Evolutionary conservation across 2,113 vertebrate genomes (phyloP), one percentile per base, ranked within the genome.

Genomic region (Turnix velox): DNA sequence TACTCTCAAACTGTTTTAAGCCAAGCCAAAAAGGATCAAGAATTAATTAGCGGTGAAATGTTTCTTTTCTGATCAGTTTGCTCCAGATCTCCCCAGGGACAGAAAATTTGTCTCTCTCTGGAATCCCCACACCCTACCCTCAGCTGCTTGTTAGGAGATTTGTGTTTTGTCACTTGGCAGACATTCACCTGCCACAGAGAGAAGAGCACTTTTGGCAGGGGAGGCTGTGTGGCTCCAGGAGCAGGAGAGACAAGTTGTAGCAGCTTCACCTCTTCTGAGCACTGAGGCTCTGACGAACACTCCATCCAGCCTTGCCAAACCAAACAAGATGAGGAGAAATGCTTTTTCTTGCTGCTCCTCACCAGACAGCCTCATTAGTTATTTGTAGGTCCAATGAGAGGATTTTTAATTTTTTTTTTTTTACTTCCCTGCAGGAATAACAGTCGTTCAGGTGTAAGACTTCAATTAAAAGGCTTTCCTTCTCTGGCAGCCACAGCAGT

Each of bases 11-110:
- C 78, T 86, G 96, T 98, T 98, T 98, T 93, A 98, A 98, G 97
- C 97, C 81, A 94, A 98, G 97, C 98, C 98, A 98, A 96, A 98
- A 96, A 94, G 97, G 96, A 98, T 97, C 97, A 97, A 95, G 97
- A 97, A 96, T 98, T 98, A 98, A 98, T 98, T 98, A 98, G 96
- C 92, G 93, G 92, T 43, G 43, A 95, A 97, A 96, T 97, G 96
- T 94, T 95, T 96, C 91, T 97, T 96, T 71, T 92, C 91, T 40
- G 96, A 97, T 98, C 45, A 0, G 88, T 95, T 97, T 93, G 95
- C 93, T 97, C 95, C 95, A 94, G 92, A 96, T 96, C 96, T 96
- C 97, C 97, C 18, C 89, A 77, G 96, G 97, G 97, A 95, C 95
- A 93, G 81, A 96, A 96, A 96, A 96, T 98, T 97, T 97, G 97